phyloP scores from a whole-genome alignment of 2,797 vertebrate species.

The Poeciliopsis gracilis region DNA sequence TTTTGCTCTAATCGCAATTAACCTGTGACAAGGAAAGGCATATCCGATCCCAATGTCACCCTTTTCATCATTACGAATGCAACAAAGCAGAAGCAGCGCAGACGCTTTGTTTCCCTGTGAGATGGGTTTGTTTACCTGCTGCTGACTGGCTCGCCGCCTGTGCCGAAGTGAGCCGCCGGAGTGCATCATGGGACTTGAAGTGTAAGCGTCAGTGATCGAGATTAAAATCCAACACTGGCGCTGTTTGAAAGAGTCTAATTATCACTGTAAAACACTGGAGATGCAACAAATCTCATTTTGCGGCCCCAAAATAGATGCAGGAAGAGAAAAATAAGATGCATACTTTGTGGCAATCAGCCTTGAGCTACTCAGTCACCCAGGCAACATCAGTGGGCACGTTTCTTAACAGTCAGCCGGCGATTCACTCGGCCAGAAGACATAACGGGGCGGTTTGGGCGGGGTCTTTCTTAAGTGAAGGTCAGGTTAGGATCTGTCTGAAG shows the following conservation, averaged over 20 bases:
- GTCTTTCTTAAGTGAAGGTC: background rate
- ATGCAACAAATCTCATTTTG: rapidly evolving
- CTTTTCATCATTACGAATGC: conserved; percentile 53
- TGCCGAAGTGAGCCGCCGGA: background rate
- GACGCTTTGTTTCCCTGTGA: conserved; percentile 64
- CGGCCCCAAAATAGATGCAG: rapidly evolving
- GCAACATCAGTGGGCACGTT: background rate
- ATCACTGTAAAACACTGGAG: rapidly evolving
- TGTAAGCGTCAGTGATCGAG: background rate
- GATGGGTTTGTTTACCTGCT: conserved; percentile 83
- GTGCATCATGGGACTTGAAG: conserved; percentile 80
- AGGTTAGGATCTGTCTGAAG: background rate
- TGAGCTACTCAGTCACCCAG: conserved; percentile 63
- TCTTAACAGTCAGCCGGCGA: background rate
- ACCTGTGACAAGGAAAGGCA: conserved; percentile 11
- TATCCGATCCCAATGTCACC: conserved; percentile 35
- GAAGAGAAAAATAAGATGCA: rapidly evolving
- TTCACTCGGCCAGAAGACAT: background rate
- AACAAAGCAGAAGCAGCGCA: conserved; percentile 35
- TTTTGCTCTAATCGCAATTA: background rate
- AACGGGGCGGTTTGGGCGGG: background rate
- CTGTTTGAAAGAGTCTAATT: background rate
- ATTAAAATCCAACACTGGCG: background rate
- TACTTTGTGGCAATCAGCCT: rapidly evolving
- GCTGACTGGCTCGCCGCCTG: conserved; percentile 59